Conservation (phyloP, 2,113 vertebrate genomes). For the Alligator mississippiensis region DNA sequence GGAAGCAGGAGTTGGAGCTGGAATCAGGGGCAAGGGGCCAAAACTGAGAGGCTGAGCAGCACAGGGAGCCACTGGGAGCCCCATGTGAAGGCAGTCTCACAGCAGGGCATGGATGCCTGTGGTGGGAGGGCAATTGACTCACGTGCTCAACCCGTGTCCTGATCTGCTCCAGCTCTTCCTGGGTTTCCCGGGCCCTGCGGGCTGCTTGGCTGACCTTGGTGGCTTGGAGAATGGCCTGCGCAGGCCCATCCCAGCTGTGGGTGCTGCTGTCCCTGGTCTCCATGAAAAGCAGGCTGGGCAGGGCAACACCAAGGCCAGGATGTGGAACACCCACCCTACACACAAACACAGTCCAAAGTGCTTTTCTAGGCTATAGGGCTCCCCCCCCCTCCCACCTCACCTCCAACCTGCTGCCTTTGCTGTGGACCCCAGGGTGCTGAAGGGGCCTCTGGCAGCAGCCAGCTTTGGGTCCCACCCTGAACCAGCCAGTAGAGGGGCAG, state of each 20-base stretch:
- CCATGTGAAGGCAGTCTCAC: not conserved
- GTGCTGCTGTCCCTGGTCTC: not conserved
- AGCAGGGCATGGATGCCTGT: not conserved
- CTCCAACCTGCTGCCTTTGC: no score
- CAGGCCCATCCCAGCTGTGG: not conserved
- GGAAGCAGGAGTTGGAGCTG: no score
- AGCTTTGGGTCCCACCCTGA: no score
- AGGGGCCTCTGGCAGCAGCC: no score
- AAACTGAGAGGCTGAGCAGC: no score
- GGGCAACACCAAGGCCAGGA: not conserved
- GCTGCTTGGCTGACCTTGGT: not conserved
- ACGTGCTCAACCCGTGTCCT: not conserved
- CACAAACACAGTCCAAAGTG: no score
- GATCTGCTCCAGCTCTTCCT: conserved; percentile 12
- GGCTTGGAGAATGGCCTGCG: not conserved
- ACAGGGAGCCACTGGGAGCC: not conserved
- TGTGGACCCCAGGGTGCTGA: no score
- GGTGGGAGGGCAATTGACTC: not conserved
- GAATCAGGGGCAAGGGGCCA: no score
- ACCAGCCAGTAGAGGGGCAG: no score
- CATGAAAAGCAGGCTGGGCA: not conserved
- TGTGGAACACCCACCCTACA: no score
- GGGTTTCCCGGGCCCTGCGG: not conserved
- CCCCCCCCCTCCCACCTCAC: not conserved
- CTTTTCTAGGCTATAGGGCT: not conserved